Base-by-base conservation (phyloP, 1,140 invertebrate genomes). In the Scaptomyza pallida region DNA sequence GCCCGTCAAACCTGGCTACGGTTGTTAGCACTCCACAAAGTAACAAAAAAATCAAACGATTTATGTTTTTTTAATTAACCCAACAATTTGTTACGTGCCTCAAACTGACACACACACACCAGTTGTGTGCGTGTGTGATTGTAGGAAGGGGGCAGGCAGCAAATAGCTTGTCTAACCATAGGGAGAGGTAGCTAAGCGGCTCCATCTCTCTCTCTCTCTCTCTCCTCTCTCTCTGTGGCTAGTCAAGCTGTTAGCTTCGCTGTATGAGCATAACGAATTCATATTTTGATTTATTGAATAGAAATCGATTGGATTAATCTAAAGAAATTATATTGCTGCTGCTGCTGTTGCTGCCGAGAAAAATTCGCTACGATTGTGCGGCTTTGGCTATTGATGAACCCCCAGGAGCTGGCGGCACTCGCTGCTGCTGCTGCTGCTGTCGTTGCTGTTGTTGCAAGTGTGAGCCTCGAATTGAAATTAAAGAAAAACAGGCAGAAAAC, bases 61-160 rank as follows among this genome's bases (percentile, higher is more conserved):
- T 90, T 90, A 90, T 90, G 89, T 78, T 90, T 90, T 90, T 90
- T 90, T 90, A 90, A 90, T 90, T 90, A 90, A 90, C 89, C 89
- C 72, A 79, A 75, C 89, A 89, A 90, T 90, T 90, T 90, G 89
- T 90, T 90, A 90, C 89, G 89, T 86, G 78, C 81, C 77, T 89
- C 86, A 89, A 85, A 81, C 81, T 72, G 62, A 64, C 73, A 73
- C 69, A 54, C 19, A 47, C 37, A 44, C 40, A 30, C 45, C n/a
- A 16, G 35, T 9, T 55, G 12, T 40, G 43, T 9, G 43, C 3
- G 5, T 15, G 37, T n/a, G n/a, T n/a, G n/a, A n/a, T n/a, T n/a
- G n/a, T n/a, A 26, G 52, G 13, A 3, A 43, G 52, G 33, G 33
- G 26, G 26, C 26, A 30, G 26, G 33, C 50, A 52, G 17, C 13